Base-by-base conservation (phyloP, 2,888 invertebrate species). In the Cybosia mesomella region DNA sequence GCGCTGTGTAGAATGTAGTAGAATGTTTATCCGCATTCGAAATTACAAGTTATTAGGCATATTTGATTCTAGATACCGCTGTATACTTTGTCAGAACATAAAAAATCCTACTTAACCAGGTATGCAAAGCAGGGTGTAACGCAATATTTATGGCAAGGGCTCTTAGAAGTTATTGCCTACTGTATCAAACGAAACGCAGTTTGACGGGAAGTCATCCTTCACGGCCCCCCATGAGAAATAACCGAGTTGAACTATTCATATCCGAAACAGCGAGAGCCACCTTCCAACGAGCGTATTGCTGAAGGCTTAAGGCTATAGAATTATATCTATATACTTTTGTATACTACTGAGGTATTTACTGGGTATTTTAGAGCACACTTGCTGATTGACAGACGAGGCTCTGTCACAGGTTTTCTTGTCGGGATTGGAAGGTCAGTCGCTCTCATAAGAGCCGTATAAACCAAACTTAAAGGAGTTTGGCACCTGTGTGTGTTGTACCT, bases 201-300 rank as follows among this genome's bases (percentile, higher is more conserved):
- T 36, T 59, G 66, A 66, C 53, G 32, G 7, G 28, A 10, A 59
- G 58, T 66, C 36, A 34, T 36, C 11, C 10, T 34, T 21, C n/a
- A 59, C 34, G 24, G 32, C 66, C n/a, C 66, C 15, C n/a, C 53
- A 11, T 13, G 66, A 34, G 65, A 65, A 65, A 65, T 65, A 65
- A 22, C 9, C 9, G 13, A 34, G 43, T 65, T 53, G 34, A 65
- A 39, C 59, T 66, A 54, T 60, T 66, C 59, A 66, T 60, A 66
- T 11, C 36, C 53, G 8, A n/a, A 59, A 53, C 28, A 5, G 36
- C 36, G 34, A 15, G 34, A n/a, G 43, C 49, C 28, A 4, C 11
- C 43, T 32, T 34, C 7, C 32, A 53, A 15, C 10, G 13, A 21
- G 22, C 54, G 22, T 22, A 24, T 55, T 55, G 24, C 15, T 55